Base-by-base conservation (phyloP, 2,888 invertebrate species). In the Amaurobius ferox region DNA sequence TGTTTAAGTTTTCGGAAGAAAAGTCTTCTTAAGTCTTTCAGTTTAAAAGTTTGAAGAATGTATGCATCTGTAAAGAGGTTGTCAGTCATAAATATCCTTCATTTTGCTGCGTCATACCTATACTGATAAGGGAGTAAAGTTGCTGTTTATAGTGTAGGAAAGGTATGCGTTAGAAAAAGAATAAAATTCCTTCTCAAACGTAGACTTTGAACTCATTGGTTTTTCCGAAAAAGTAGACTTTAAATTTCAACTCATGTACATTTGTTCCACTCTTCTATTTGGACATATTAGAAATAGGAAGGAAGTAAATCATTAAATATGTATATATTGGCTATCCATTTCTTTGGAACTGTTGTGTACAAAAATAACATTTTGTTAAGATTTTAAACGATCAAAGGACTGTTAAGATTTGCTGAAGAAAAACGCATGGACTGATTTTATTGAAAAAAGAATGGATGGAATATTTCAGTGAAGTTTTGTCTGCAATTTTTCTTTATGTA, bases 21-120 rank as follows among this genome's bases (percentile, higher is more conserved):
- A n/a, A n/a, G 64, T 64, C 64, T 13, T 64, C 64, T 23, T 64
- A 30, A 16, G 64, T 64, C 64, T 64, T 64, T 64, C 64, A 64
- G 55, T 55, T 55, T 23, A 55, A 23, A n/a, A 44, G n/a, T 11
- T 2, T 2, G 9, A 44, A 11, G 44, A 13, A 55, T 55, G 55
- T 23, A 23, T 55, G 23, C 55, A 16, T 9, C 16, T 55, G 55
- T 23, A 23, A 19, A 55, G 11, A 23, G 55, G 16, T 5, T 55
- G 23, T 23, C 23, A 55, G 2, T 1, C 6, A 3, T 23, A 55
- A 55, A 16, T 44, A 55, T 16, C 19, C 44, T 44, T 2, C 44
- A 16, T 2, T 55, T 55, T 55, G 55, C 55, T 55, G 5, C 55
- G 55, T 55, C 23, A 23, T 44, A 16, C 44, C 6, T 44, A 44